Conservation (phyloP, 2,888 invertebrate genomes). For the Ischnura elegans region DNA sequence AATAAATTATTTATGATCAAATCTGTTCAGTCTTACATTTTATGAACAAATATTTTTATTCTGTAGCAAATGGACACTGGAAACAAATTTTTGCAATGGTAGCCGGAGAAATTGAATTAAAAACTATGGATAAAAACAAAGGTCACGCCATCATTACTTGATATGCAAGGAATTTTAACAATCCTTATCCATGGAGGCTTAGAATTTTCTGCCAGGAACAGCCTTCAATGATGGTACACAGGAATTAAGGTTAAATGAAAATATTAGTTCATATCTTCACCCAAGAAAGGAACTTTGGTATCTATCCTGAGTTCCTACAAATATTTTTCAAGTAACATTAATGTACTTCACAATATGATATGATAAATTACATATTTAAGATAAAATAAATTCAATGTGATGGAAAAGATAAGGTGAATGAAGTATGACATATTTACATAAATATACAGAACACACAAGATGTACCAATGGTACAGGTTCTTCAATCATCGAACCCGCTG, state of each 20-base stretch:
- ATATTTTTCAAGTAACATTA: constrained; percentile 1
- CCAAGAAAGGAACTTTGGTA: constrained; percentile 56
- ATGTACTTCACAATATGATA: constrained; percentile 54
- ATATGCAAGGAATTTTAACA: constrained; percentile 50
- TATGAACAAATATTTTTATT: constrained; percentile 61
- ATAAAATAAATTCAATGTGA: constrained; percentile 61
- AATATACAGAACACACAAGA: constrained; percentile 61
- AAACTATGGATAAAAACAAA: constrained; percentile 13
- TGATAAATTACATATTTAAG: constrained; percentile 58
- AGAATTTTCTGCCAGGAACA: neutral
- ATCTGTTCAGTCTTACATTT: constrained; percentile 67
- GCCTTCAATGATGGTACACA: constrained; percentile 19
- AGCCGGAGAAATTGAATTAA: neutral
- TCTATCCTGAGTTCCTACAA: constrained; percentile 55
- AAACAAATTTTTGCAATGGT: constrained; percentile 39
- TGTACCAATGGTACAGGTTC: constrained; percentile 49
- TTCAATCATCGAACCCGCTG: constrained; percentile 42
- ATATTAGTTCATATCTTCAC: constrained; percentile 58
- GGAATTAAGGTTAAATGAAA: constrained; percentile 45
- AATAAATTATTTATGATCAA: constrained; percentile 66
- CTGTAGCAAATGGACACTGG: constrained; percentile 54
- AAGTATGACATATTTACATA: constrained; percentile 59
- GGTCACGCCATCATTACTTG: constrained; percentile 45
- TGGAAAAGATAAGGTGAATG: constrained; percentile 55
- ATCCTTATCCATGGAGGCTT: neutral